A percentile compares a stretch with the other conserved stretches of the same genome.
Evolutionary conservation across 2,113 vertebrate genomes (phyloP).

Genomic region (Promerops cafer): DNA sequence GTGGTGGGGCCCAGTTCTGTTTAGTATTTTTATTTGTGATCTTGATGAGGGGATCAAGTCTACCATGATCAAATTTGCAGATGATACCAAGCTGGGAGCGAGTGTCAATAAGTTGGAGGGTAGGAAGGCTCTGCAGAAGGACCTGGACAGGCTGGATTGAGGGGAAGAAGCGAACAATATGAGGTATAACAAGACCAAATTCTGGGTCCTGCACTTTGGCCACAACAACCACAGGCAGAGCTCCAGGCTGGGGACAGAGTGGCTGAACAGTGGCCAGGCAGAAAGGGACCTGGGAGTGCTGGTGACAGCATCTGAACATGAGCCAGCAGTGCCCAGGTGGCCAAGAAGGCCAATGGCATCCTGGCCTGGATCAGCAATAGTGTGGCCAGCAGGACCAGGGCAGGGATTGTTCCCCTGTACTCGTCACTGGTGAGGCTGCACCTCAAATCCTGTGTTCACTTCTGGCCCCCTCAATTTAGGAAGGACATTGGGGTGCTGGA

Average conservation of each 20-base stretch:
- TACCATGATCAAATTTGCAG: not conserved
- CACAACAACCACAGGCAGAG: not conserved
- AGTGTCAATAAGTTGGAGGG: not conserved
- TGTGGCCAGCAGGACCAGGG: not conserved
- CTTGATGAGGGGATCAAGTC: not conserved
- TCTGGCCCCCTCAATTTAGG: accelerated
- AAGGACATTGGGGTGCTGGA: not conserved
- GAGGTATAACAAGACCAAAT: not conserved
- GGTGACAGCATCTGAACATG: not conserved
- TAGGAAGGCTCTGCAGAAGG: not conserved
- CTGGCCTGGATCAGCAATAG: not conserved
- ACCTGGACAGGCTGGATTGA: no score
- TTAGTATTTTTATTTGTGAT: not conserved
- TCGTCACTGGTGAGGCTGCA: accelerated
- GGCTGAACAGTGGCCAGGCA: not conserved
- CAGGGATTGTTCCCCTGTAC: not conserved
- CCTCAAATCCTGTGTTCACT: accelerated
- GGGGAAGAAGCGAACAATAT: no score
- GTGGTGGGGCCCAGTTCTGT: not conserved
- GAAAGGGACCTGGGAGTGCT: not conserved
- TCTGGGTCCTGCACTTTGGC: accelerated
- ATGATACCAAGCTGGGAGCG: not conserved
- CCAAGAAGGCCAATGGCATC: not conserved
- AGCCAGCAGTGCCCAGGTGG: not conserved
- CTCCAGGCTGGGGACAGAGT: not conserved